Conservation (phyloP, 1,140 invertebrate species). For the Caerostris darwini region DNA sequence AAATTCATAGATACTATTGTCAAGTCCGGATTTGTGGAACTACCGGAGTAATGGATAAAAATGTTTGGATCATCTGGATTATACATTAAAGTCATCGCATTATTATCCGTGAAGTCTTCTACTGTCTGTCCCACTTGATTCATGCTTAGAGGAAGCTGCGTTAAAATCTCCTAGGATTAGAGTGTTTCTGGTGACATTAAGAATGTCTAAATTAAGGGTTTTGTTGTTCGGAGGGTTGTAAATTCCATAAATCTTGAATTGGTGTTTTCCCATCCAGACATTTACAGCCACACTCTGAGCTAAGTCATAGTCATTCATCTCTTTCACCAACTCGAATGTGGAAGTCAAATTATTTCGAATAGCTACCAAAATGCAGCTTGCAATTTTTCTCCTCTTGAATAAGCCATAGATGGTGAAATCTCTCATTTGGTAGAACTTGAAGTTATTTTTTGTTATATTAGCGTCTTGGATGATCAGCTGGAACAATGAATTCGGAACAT, state of each 20-base stretch:
- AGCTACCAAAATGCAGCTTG: background rate
- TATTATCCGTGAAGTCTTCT: background rate
- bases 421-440: background rate
- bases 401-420: background rate
- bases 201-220: background rate
- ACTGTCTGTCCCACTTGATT: background rate
- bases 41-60: slow-evolving; percentile 22
- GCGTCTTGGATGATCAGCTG: background rate
- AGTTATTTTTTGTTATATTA: background rate
- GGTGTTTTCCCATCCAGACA: background rate
- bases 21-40: slow-evolving; percentile 20
- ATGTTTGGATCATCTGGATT: background rate
- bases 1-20: background rate
- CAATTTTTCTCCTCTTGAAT: background rate
- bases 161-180: background rate
- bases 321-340: background rate
- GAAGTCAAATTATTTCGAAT: background rate
- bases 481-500: too few species aligned
- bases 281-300: background rate
- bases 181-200: background rate
- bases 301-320: background rate
- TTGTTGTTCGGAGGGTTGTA: slow-evolving; percentile 32
- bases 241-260: background rate
- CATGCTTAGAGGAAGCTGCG: background rate
- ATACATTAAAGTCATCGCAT: background rate